Base-by-base conservation (phyloP, 1,140 invertebrate genomes). In the Apis laboriosa region DNA sequence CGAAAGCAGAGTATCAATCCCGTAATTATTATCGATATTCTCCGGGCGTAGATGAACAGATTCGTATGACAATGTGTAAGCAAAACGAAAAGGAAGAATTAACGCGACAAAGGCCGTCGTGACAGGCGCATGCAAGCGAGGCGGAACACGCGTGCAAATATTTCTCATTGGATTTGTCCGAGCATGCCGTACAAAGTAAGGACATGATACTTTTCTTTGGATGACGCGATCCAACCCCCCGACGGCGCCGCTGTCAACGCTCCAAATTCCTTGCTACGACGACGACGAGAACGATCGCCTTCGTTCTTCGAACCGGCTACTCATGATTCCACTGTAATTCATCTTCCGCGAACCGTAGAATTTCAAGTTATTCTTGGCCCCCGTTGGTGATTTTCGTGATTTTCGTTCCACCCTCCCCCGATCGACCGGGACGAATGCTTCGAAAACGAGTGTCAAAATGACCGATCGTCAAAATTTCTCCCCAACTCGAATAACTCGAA, bases 311-410 rank as follows among this genome's bases (percentile, higher is more conserved):
- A 88, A 88, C 56, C 83, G 83, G 83, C 83, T 63, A 81, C 86
- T 85, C 87, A 87, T 76, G 86, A 88, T 88, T 88, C 79, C 79
- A 63, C 86, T 88, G 82, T 88, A 88, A 88, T 88, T 88, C 87
- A 88, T 88, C 87, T 88, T 88, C 86, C 86, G 78, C 86, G 77
- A 88, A 87, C 53, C 78, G 66, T 71, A 53, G 28, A 85, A 83
- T 87, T 85, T 24, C 83, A 77, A 24, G 83, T 86, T 88, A 88
- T 88, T 88, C 76, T 80, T 66, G 83, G 86, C n/a, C 67, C 5
- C 70, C 79, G 53, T 58, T 61, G 61, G 71, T 58, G 77, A 74
- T 71, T 34, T 34, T 34, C 34, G 34, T 63, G 60, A 85, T 80
- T 83, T 73, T 83, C 86, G 83, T 63, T 77, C 64, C 76, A 67